Evolutionary conservation across 2,888 invertebrate species (phyloP), one percentile per base, ranked within the genome.

Genomic region (Salticus scenicus): DNA sequence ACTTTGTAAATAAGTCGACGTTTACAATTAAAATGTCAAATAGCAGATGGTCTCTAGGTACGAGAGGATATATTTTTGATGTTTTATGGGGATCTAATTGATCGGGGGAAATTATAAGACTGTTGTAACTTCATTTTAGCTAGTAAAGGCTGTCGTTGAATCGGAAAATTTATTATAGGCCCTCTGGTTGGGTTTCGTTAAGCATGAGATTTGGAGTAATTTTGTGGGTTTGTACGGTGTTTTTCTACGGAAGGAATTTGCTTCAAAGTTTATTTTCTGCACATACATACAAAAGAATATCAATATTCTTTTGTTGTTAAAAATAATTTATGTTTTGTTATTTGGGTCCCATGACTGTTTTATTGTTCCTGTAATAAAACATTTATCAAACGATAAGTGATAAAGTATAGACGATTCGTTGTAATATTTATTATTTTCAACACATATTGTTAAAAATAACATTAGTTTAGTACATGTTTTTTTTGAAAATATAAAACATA

Each of bases 41-140:
- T 27, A 33, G 72, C 83, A 83, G 83, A 82, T 82, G 82, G 75
- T 76, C 30, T 51, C 76, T 41, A 42, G 33, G 47, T 76, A 63
- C 30, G 31, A 51, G 33, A 33, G 83, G 83, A 84, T 77, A 77
- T 67, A 84, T 84, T 57, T 77, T 30, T 27, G 67, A 84, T 84
- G 83, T 84, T 84, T 84, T 84, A 84, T 84, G 67, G 73, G 73
- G 77, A 57, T 77, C 77, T 84, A 84, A 84, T 84, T 84, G 83
- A 84, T 77, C 83, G 77, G 57, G 76, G 83, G 77, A 84, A 84
- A 73, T 84, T 47, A 77, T 84, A 84, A 84, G 83, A 73, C 72
- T 82, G 83, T 84, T 84, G 83, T 77, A 84, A 84, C 83, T 84
- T 84, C 77, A 84, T 84, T 84, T 77, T n/a, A 66, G 77, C 67